Percentiles rank a stretch among this genome's conserved stretches.
phyloP scores from a whole-genome alignment of 2,797 vertebrate species.

The Brotogeris chrysoptera region DNA sequence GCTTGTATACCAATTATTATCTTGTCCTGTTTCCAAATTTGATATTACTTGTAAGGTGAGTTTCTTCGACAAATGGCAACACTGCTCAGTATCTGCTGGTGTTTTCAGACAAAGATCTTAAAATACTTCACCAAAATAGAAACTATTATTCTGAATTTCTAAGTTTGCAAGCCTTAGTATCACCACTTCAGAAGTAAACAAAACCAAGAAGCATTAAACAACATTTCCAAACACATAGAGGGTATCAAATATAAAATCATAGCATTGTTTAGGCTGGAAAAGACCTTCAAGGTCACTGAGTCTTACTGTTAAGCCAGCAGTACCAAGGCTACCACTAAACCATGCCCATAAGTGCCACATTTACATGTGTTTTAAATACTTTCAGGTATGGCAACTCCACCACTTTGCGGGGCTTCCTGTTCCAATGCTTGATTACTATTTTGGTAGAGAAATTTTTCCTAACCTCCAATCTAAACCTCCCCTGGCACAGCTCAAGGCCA shows the following conservation, averaged over 20 bases:
- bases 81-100: not conserved
- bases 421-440: not conserved
- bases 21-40: not conserved
- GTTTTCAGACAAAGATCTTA: not conserved
- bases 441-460: not conserved
- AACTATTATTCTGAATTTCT: not conserved
- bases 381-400: not conserved
- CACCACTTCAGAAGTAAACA: conserved; percentile 1
- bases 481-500: not conserved
- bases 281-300: not conserved
- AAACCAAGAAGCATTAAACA: not conserved
- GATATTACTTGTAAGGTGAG: not conserved
- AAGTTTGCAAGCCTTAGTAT: not conserved
- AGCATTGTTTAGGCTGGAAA: not conserved
- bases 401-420: not conserved
- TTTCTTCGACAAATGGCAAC: not conserved
- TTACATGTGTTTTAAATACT: not conserved
- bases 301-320: not conserved
- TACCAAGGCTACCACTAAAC: not conserved
- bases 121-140: not conserved
- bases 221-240: not conserved
- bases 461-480: not conserved
- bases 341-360: not conserved
- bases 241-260: not conserved
- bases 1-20: not conserved